Evolutionary conservation across 2,113 vertebrate species (phyloP).

Genomic region (Hyaena hyaena): DNA sequence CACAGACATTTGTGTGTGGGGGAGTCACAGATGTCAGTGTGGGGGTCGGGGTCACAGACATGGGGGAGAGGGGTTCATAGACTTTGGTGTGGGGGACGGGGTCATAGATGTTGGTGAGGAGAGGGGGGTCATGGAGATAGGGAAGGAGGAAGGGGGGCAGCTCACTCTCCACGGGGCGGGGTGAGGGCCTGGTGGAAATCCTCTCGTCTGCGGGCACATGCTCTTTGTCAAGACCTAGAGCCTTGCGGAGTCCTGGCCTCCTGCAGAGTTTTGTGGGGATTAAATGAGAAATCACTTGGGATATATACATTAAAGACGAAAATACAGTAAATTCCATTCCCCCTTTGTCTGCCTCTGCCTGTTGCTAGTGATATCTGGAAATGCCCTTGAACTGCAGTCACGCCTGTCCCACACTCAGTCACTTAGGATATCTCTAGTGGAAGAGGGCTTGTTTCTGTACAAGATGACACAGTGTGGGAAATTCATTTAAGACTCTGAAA

Average conservation of each 20-base stretch:
- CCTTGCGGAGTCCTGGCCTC: not conserved
- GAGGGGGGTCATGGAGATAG: not conserved
- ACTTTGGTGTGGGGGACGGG: not conserved
- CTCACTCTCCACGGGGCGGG: not conserved
- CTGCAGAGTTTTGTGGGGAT: not conserved
- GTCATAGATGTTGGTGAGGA: too few species aligned
- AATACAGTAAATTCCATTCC: not conserved
- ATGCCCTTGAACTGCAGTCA: not conserved
- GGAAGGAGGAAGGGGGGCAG: not conserved
- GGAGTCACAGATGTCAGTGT: not conserved
- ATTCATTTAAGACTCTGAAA: not conserved
- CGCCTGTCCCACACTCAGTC: not conserved
- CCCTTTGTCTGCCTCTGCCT: not conserved
- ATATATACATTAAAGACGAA: not conserved
- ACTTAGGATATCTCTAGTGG: not conserved
- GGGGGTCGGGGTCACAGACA: too few species aligned
- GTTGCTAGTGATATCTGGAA: not conserved
- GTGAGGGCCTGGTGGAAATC: not conserved
- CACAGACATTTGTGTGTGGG: not conserved
- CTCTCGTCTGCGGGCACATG: rapidly evolving
- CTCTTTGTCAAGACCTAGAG: not conserved
- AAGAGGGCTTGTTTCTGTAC: not conserved
- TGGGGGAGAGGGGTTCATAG: not conserved
- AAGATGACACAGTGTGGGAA: not conserved
- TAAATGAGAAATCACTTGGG: not conserved